Evolutionary conservation across 2,797 vertebrate species (phyloP).

Genomic region (Argyrosomus regius): DNA sequence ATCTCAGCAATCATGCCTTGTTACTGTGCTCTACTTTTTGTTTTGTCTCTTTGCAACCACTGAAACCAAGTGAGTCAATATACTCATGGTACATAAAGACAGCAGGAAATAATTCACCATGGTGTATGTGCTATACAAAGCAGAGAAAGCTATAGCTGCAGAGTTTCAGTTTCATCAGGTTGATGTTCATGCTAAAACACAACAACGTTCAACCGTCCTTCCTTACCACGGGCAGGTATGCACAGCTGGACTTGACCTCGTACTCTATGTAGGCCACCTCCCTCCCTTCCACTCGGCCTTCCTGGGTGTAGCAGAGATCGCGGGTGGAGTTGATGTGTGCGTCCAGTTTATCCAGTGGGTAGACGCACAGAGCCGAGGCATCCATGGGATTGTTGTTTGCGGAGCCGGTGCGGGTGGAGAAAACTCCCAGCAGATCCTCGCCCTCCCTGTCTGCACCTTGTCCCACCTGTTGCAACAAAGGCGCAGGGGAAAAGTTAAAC

Average conservation of each 20-base stretch:
- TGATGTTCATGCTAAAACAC: not conserved
- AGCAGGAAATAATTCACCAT: slow-evolving; percentile 39
- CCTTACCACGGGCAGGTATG: slow-evolving; percentile 91
- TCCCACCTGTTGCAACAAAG: slow-evolving; percentile 76
- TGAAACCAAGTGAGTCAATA: slow-evolving; percentile 49
- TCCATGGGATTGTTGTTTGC: slow-evolving; percentile 83
- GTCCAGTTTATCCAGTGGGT: slow-evolving; percentile 91
- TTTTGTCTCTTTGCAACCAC: slow-evolving; percentile 47
- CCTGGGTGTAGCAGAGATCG: slow-evolving; percentile 93
- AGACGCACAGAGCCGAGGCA: slow-evolving; percentile 92
- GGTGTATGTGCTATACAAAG: slow-evolving; percentile 25
- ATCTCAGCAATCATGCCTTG: slow-evolving; percentile 39
- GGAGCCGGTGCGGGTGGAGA: slow-evolving; percentile 85
- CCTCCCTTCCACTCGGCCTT: slow-evolving; percentile 85
- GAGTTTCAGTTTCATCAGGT: slow-evolving; percentile 2
- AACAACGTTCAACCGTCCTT: not conserved
- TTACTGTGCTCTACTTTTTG: slow-evolving; percentile 40
- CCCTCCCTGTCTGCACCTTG: slow-evolving; percentile 59
- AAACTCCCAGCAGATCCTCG: slow-evolving; percentile 91
- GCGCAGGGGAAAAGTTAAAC: slow-evolving; percentile 18
- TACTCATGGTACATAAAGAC: slow-evolving; percentile 26
- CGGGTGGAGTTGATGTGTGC: slow-evolving; percentile 90
- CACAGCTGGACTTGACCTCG: slow-evolving; percentile 95
- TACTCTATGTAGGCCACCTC: slow-evolving; percentile 96
- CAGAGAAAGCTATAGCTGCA: slow-evolving; percentile 1